Base-by-base conservation (phyloP, 2,113 vertebrate species). In the Anhinga rufa region DNA sequence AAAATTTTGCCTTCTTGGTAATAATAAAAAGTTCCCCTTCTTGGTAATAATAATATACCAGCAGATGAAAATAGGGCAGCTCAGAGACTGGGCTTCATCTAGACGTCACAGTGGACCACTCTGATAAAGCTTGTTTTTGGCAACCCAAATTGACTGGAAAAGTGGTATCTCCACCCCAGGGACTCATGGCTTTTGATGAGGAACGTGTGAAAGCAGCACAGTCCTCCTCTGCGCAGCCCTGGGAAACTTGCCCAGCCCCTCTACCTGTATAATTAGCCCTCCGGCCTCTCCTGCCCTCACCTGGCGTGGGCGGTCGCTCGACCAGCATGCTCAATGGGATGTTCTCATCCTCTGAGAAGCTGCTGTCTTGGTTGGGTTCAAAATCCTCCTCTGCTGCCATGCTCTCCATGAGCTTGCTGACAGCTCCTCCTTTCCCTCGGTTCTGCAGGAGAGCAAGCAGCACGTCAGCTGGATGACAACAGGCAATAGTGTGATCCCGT, bases 381-480 rank as follows among this genome's bases (percentile, higher is more conserved):
- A 99, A 99, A 97, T 99, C 99, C 91, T 99, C 99, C 65, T 99
- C 99, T 0, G 99, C 99, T 0, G 99, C 99, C 99, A 99, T 99
- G 97, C 99, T 99, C 96, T 99, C 99, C 99, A 99, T 99, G 82
- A 99, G 98, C 78, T 99, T 99, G 95, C 99, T 99, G 87, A 99
- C 99, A 1, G 99, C 99, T 4, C 99, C 99, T 52, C 98, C 98
- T 28, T 99, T 99, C 34, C 98, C 99, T 46, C 99, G 98, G 94
- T 96, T 98, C 96, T 99, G 98, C 95, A 97, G 38, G 69, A 86
- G 26, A 90, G 42, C 20, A 92, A 92, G 66, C 44, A 88, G 72
- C 79, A 42, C 2, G 9, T 94, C 77, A 96, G 88, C 58, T 32
- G 81, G 83, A 82, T 64, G 64, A 80, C 65, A 92, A 96, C 40